Percentiles rank a stretch among this genome's conserved stretches.
Conservation (phyloP, 2,888 invertebrate genomes). For the Scaptomyza parva region DNA sequence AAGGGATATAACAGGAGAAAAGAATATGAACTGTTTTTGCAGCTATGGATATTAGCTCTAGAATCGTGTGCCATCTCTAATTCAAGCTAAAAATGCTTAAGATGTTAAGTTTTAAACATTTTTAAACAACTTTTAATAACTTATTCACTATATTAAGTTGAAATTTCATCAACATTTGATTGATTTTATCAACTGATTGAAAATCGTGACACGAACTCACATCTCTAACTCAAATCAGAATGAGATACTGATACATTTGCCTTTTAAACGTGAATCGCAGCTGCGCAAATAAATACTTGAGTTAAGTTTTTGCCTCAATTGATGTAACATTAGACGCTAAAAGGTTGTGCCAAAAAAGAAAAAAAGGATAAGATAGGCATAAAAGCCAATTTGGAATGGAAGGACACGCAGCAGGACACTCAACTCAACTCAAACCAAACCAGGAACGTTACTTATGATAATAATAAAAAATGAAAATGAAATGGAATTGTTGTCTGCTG, state of each 20-base stretch:
- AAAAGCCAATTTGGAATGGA: conserved; percentile 45
- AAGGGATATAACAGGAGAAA: background rate
- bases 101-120: no score
- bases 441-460: no score
- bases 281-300: conserved; percentile 72
- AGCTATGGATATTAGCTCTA: no score
- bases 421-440: conserved; percentile 1
- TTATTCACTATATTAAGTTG: no score
- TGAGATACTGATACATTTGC: conserved; percentile 62
- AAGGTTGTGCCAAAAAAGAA: conserved; percentile 53
- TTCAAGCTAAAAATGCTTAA: no score
- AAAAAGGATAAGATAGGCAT: conserved; percentile 47
- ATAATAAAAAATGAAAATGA: conserved; percentile 33
- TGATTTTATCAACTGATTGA: background rate
- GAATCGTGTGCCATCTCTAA: no score
- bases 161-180: no score
- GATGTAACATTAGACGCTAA: conserved; percentile 72
- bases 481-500: conserved; percentile 42
- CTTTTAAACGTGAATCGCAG: conserved; percentile 47
- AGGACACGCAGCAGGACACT: conserved; percentile 20
- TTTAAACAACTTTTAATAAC: no score
- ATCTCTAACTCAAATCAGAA: conserved; percentile 57
- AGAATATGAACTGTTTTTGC: no score
- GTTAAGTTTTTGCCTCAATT: conserved; percentile 31
- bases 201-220: conserved; percentile 4